phyloP scores from a whole-genome alignment of 2,888 invertebrate species.

The Therioaphis trifolii region DNA sequence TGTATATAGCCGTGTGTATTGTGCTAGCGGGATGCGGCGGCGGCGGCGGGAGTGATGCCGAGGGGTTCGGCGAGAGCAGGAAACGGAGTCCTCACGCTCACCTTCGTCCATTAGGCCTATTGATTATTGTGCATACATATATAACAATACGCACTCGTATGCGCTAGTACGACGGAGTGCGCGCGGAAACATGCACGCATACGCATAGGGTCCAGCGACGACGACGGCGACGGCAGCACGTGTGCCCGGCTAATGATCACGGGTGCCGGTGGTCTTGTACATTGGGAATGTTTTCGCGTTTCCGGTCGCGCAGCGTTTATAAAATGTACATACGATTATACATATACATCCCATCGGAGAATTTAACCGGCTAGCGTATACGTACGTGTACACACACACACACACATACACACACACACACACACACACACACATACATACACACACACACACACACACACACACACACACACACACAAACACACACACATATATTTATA shows the following conservation, averaged over 20 bases:
- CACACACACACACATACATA: no score
- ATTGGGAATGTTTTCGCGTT: slow-evolving; percentile 61
- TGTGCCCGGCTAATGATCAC: slow-evolving; percentile 54
- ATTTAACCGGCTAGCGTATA: background rate
- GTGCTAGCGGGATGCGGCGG: background rate
- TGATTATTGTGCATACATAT: slow-evolving; percentile 39
- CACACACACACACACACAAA: no score
- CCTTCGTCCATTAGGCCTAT: slow-evolving; percentile 61
- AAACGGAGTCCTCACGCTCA: slow-evolving; percentile 50
- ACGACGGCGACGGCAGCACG: slow-evolving; percentile 51
- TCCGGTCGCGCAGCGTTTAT: slow-evolving; percentile 40
- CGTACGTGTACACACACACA: no score
- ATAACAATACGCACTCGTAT: no score
- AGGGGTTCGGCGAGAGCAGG: slow-evolving; percentile 19
- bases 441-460: no score
- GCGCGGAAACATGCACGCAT: background rate
- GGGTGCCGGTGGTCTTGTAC: slow-evolving; percentile 48
- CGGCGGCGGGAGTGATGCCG: background rate
- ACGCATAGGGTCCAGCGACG: slow-evolving; percentile 49
- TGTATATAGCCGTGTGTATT: background rate
- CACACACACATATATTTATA: no score
- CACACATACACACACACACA: no score
- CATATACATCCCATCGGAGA: background rate
- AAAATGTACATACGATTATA: no score
- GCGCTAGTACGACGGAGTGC: background rate